A percentile compares a stretch with the other conserved stretches of the same genome.
phyloP scores from a whole-genome alignment of 2,113 vertebrate species.

The Myiagra hebetior region DNA sequence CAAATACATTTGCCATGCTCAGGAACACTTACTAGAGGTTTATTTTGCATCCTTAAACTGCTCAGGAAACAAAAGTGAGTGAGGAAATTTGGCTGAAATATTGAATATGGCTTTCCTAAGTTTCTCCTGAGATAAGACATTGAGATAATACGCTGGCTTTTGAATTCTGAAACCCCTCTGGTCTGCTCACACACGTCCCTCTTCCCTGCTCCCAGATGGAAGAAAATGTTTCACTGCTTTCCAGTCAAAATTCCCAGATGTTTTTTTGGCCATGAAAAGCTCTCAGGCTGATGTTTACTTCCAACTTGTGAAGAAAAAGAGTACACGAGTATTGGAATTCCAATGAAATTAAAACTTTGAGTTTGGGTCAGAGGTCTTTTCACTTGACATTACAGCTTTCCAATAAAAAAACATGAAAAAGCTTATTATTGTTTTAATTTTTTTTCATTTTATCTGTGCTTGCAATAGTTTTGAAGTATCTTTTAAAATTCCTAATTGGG shows the following conservation, averaged over 20 bases:
- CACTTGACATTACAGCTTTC: not conserved
- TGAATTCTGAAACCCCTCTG: not conserved
- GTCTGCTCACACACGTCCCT: not conserved
- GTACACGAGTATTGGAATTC: not conserved
- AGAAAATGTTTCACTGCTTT: not conserved
- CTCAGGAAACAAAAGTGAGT: not conserved
- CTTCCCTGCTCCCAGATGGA: fast-evolving
- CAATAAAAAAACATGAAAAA: not conserved
- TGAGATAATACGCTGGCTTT: not conserved
- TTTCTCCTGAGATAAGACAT: not conserved
- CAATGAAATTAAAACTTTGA: not conserved
- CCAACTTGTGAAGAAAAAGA: not conserved
- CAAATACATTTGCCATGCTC: not conserved
- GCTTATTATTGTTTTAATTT: not conserved
- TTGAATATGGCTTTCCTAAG: not conserved
- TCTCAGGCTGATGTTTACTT: not conserved
- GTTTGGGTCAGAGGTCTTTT: not conserved
- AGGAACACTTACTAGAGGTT: not conserved
- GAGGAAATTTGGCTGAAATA: not conserved
- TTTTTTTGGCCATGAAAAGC: not conserved
- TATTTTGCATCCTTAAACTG: not conserved
- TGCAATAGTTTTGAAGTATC: not conserved
- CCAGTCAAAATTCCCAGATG: not conserved
- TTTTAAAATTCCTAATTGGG: not conserved
- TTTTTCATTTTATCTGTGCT: not conserved